A percentile compares a stretch with the other conserved stretches of the same genome.
Conservation (phyloP, 2,888 invertebrate genomes). For the Mellilla xanthometata region DNA sequence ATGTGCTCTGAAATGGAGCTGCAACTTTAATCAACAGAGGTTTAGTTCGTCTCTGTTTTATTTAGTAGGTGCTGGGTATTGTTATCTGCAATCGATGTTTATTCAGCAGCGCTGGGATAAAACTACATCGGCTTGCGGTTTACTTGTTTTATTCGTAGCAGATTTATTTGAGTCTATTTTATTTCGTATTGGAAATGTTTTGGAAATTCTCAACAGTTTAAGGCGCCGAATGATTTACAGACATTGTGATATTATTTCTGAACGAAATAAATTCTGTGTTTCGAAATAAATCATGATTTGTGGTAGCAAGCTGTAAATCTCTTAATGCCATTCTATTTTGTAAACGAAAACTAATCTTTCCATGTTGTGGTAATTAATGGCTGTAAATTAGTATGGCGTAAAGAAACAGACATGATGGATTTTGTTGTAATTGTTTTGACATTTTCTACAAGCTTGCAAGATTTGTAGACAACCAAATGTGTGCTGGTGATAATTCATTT, state of each 20-base stretch:
- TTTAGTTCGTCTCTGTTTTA: conserved; percentile 32
- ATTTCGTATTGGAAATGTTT: conserved; percentile 12
- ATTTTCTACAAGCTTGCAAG: conserved; percentile 5
- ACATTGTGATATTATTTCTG: conserved; percentile 5
- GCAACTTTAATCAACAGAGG: conserved; percentile 33
- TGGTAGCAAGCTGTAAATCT: conserved; percentile 24
- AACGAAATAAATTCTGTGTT: conserved; percentile 13
- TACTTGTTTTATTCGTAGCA: conserved; percentile 23
- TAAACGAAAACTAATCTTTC: conserved; percentile 20
- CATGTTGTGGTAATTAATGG: conserved; percentile 24
- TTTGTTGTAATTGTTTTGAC: conserved; percentile 9
- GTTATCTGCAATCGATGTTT: conserved; percentile 46
- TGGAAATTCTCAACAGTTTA: conserved; percentile 4
- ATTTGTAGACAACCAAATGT: no score
- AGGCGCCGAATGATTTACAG: conserved; percentile 8
- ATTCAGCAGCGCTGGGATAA: conserved; percentile 48
- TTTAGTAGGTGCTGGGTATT: conserved; percentile 37
- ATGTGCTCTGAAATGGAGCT: conserved; percentile 28
- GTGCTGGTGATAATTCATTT: no score
- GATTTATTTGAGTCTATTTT: conserved; percentile 7
- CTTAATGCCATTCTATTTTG: conserved; percentile 14
- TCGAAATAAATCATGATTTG: conserved; percentile 24
- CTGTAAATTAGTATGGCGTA: conserved; percentile 16
- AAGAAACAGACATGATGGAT: conserved; percentile 20
- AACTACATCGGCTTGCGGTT: conserved; percentile 42